A percentile compares a stretch with the other conserved stretches of the same genome.
These are phyloP conservation scores for Capreolus pygargus DNA, from an alignment of 2,113 vertebrate genomes.

Conservation along the genomic window DNA sequence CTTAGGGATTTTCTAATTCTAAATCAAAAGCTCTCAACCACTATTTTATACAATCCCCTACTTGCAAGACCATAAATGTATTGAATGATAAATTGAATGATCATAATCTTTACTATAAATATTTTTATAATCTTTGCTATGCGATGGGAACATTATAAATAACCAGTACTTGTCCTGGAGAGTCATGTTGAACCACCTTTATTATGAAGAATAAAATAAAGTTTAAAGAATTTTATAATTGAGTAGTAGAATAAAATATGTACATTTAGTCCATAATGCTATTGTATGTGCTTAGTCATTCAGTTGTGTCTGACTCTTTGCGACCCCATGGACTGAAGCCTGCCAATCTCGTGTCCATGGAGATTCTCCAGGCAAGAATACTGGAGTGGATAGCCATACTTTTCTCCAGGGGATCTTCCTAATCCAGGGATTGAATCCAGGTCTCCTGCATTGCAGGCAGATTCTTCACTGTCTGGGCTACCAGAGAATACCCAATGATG, in stretches of 20 bases:
- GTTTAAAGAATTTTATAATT: not conserved
- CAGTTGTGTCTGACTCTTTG: not conserved
- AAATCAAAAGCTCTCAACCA: not conserved
- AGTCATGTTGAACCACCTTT: not conserved
- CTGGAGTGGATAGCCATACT: not conserved
- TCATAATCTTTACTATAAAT: not conserved
- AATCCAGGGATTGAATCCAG: not conserved
- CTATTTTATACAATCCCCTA: not conserved
- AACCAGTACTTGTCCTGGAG: not conserved
- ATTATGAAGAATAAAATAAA: not conserved
- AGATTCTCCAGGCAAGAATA: not conserved
- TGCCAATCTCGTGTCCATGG: not conserved
- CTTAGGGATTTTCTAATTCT: not conserved
- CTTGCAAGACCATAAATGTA: not conserved
- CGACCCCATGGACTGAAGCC: not conserved
- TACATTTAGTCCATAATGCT: not conserved
- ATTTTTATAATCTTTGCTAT: not conserved
- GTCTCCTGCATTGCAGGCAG: not conserved
- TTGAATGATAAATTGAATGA: not conserved
- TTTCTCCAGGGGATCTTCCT: not conserved
- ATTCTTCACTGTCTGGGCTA: not conserved
- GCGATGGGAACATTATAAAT: not conserved
- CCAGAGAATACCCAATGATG: not conserved
- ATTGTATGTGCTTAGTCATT: not conserved
- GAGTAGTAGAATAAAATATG: not conserved